A percentile compares a stretch with the other conserved stretches of the same genome.
Evolutionary conservation across 2,888 invertebrate species (phyloP).

Genomic region (Brachypalpus laphriformis): DNA sequence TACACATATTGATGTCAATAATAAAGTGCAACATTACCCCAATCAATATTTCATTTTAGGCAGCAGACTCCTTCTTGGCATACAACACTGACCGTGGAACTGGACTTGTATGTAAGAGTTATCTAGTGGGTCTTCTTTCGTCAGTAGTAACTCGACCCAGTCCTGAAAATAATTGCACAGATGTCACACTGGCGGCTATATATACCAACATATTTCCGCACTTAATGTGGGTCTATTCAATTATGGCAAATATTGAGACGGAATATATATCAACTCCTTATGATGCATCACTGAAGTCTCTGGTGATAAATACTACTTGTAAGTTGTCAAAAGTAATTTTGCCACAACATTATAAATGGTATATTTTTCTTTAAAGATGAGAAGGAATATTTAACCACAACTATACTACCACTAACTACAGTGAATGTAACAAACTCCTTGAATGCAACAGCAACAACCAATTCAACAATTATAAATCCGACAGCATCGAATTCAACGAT

Average conservation of each 20-base stretch:
- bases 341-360: background rate
- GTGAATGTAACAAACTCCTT: background rate
- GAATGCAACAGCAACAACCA: background rate
- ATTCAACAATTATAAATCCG: background rate
- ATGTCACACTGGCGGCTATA: conserved; percentile 67
- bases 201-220: conserved; percentile 74
- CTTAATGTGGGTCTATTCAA: conserved; percentile 75
- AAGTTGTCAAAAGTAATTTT: background rate
- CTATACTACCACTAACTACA: background rate
- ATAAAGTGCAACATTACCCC: background rate
- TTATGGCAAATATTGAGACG: conserved; percentile 70
- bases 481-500: conserved; percentile 9
- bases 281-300: conserved; percentile 36
- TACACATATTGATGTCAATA: too few species aligned
- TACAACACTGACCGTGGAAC: conserved; percentile 75
- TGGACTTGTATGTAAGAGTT: conserved; percentile 74
- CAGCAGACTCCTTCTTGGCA: conserved; percentile 41
- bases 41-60: conserved; percentile 38
- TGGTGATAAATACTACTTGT: conserved; percentile 28
- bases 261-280: conserved; percentile 63
- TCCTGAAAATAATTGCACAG: conserved; percentile 65
- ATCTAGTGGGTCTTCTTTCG: conserved; percentile 74
- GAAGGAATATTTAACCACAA: background rate
- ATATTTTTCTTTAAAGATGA: background rate
- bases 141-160: conserved; percentile 61